A percentile compares a stretch with the other conserved stretches of the same genome.
These are phyloP conservation scores for Sylvia atricapilla DNA, from an alignment of 2,113 vertebrate species.

Conservation along the genomic window DNA sequence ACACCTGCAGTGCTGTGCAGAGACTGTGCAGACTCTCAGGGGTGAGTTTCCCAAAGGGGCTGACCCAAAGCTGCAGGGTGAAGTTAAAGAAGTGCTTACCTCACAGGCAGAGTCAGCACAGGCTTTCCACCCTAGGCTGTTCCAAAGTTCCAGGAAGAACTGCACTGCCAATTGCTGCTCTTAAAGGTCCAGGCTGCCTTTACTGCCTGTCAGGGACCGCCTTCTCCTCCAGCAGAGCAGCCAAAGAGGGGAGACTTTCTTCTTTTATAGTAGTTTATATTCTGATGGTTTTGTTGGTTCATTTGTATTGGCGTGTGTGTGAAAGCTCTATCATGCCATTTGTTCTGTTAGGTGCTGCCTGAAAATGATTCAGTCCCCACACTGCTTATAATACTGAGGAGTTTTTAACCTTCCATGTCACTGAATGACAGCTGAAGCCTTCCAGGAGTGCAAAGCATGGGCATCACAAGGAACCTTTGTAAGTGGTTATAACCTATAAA, in stretches of 20 bases:
- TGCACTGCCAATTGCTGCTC: not conserved
- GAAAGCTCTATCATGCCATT: not conserved
- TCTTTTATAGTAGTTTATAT: not conserved
- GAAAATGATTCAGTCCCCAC: not conserved
- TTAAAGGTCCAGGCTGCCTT: conserved; percentile 53
- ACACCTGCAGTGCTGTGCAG: not conserved
- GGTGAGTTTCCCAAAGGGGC: not conserved
- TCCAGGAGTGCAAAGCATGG: not conserved
- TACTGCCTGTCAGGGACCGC: not conserved
- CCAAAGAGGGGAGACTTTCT: not conserved
- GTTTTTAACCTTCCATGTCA: fast-evolving
- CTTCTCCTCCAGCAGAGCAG: not conserved
- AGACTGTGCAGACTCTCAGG: fast-evolving
- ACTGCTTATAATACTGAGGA: not conserved
- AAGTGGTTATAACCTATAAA: not conserved
- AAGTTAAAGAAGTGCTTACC: not conserved
- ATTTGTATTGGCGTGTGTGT: fast-evolving
- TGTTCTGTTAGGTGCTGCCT: not conserved
- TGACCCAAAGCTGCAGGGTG: not conserved
- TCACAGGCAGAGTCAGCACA: not conserved
- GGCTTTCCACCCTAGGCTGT: not conserved
- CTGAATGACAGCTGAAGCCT: not conserved
- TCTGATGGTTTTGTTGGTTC: not conserved
- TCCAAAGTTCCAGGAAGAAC: not conserved
- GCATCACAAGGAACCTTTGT: not conserved